Conservation (phyloP, 1,140 invertebrate species). For the Eurosta solidaginis region DNA sequence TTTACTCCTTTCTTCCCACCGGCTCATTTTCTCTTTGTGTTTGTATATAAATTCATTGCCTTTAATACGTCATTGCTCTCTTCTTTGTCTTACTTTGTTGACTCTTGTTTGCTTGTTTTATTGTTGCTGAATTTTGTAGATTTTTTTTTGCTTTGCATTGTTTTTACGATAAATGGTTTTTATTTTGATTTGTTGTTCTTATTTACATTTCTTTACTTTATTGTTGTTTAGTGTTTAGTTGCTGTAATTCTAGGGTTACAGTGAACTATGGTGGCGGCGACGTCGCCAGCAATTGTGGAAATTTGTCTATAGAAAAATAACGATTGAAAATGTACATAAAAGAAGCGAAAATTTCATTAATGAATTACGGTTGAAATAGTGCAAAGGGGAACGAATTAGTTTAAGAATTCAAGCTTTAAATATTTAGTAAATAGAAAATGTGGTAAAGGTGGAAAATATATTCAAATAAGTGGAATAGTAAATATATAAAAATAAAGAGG, state of each 20-base stretch:
- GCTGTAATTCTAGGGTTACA: background rate
- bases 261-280: background rate
- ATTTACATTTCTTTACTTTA: background rate
- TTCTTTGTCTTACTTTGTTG: background rate
- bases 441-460: no score
- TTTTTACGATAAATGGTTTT: no score
- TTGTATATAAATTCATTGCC: background rate
- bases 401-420: no score
- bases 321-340: background rate
- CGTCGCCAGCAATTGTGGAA: background rate
- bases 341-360: background rate
- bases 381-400: no score
- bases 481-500: no score
- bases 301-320: conserved; percentile 5
- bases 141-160: background rate
- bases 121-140: conserved; percentile 23
- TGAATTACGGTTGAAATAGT: background rate
- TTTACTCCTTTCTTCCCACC: background rate
- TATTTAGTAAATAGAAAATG: no score
- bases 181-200: background rate
- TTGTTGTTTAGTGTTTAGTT: background rate
- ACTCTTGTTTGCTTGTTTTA: background rate
- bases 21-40: no score
- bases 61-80: background rate
- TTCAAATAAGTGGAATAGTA: no score